Evolutionary conservation across 2,888 invertebrate species (phyloP).

Genomic region (Harpalus rubripes): DNA sequence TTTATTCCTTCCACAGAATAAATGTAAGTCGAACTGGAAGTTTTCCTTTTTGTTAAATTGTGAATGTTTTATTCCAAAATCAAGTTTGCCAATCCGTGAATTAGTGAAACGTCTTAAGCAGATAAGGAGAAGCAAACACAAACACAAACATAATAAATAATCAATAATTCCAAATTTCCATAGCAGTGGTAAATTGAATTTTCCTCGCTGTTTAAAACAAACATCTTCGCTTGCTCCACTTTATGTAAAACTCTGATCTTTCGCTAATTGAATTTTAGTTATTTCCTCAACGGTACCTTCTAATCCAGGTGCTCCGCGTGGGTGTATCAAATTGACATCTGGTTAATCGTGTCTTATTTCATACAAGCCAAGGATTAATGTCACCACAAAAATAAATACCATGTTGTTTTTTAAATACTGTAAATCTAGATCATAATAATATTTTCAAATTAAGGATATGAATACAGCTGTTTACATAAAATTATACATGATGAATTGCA

Average conservation of each 20-base stretch:
- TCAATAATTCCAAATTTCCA: constrained; percentile 34
- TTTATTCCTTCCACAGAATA: too few species aligned
- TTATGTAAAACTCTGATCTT: constrained; percentile 44
- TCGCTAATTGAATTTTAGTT: constrained; percentile 42
- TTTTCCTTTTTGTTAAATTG: neutral
- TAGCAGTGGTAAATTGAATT: constrained; percentile 7
- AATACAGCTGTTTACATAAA: constrained; percentile 34
- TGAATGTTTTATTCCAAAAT: constrained; percentile 1
- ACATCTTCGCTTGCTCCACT: constrained; percentile 11
- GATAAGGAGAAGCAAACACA: constrained; percentile 36
- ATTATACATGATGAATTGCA: constrained; percentile 40
- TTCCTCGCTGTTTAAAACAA: constrained; percentile 34
- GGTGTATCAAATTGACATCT: constrained; percentile 33
- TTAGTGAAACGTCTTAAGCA: constrained; percentile 13
- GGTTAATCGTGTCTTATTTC: constrained; percentile 39
- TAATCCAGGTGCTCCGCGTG: constrained; percentile 28
- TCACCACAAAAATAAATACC: constrained; percentile 24
- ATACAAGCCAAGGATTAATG: constrained; percentile 30
- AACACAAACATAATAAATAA: constrained; percentile 41
- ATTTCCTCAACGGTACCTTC: constrained; percentile 48
- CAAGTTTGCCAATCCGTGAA: neutral
- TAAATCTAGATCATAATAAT: constrained; percentile 29
- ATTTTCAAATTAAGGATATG: constrained; percentile 7
- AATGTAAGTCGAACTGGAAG: neutral
- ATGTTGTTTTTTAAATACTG: neutral